Evolutionary conservation across 1,140 invertebrate genomes (phyloP).

Genomic region (Amphibalanus amphitrite): DNA sequence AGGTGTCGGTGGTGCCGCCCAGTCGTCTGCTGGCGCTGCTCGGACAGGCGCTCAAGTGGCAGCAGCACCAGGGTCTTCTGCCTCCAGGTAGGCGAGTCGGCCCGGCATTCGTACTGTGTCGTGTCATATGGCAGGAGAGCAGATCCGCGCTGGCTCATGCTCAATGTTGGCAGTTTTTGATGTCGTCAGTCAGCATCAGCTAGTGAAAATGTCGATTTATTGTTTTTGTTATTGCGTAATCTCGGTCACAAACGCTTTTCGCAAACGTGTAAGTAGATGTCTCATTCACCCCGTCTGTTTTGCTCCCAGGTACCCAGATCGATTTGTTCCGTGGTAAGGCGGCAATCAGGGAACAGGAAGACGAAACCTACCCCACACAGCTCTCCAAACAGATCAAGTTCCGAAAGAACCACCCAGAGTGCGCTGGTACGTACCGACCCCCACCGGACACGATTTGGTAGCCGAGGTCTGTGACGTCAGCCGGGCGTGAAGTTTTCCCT

Average conservation of each 20-base stretch:
- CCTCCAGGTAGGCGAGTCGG: slow-evolving; percentile 49
- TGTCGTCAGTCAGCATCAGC: too few species aligned
- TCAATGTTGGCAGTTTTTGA: background rate
- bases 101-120: background rate
- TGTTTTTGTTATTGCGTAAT: too few species aligned
- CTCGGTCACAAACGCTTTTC: too few species aligned
- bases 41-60: slow-evolving; percentile 97
- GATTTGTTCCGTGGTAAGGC: slow-evolving; percentile 99
- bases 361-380: slow-evolving; percentile 94
- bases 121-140: background rate
- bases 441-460: too few species aligned
- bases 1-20: slow-evolving; percentile 96
- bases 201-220: too few species aligned
- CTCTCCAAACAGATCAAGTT: slow-evolving; percentile 92
- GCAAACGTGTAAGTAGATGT: too few species aligned
- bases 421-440: slow-evolving; percentile 38
- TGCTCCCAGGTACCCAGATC: slow-evolving; percentile 63
- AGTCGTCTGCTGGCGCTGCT: slow-evolving; percentile 81
- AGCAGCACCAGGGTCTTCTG: slow-evolving; percentile 94
- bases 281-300: too few species aligned
- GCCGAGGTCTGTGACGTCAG: too few species aligned
- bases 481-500: too few species aligned
- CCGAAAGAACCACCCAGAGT: slow-evolving; percentile 84
- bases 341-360: slow-evolving; percentile 92
- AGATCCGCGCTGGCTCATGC: background rate